These are phyloP conservation scores for Cydia amplana DNA, from an alignment of 1,140 invertebrate species.

Conservation along the genomic window DNA sequence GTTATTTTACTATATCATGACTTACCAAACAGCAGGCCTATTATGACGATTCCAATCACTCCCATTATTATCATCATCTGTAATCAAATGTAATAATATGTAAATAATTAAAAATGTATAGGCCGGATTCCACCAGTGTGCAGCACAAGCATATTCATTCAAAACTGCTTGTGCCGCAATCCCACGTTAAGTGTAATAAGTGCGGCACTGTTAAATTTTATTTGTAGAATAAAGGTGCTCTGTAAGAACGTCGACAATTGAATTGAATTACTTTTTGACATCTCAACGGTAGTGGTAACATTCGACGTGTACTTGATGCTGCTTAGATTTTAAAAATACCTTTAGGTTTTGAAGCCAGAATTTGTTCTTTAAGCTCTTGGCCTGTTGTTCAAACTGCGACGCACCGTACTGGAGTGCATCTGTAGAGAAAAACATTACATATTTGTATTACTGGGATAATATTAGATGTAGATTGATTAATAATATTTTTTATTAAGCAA, in stretches of 20 bases:
- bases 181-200: no score
- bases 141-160: no score
- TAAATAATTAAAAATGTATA: no score
- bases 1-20: conserved; percentile 51
- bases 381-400: conserved; percentile 98
- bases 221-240: no score
- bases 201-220: no score
- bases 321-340: conserved; percentile 78
- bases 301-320: not conserved
- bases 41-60: conserved; percentile 90
- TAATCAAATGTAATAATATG: conserved; percentile 43
- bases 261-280: no score
- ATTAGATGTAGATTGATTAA: no score
- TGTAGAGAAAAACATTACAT: conserved; percentile 40
- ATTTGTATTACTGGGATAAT: not conserved
- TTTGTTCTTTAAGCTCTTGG: conserved; percentile 98
- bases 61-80: conserved; percentile 97
- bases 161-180: no score
- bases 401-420: conserved; percentile 97
- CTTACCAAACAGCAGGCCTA: conserved; percentile 95
- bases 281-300: no score
- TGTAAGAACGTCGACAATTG: no score
- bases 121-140: no score
- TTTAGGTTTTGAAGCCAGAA: conserved; percentile 99
- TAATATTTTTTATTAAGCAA: no score